These are phyloP conservation scores for Acestrorhynchus altus DNA, from an alignment of 2,797 vertebrate species.

Conservation along the genomic window DNA sequence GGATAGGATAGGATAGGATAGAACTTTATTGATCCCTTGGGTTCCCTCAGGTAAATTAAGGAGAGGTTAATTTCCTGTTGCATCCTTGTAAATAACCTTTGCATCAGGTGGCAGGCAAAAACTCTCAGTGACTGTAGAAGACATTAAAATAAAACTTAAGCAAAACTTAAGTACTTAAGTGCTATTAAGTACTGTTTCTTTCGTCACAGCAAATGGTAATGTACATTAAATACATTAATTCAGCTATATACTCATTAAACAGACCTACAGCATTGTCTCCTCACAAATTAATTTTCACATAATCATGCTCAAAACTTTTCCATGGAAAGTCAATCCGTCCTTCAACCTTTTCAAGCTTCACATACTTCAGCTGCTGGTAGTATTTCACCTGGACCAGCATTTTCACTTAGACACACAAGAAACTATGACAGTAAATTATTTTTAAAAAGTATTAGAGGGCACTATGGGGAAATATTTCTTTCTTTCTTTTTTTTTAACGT, in stretches of 20 bases:
- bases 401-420: constrained; percentile 16
- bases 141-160: not conserved
- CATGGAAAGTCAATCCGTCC: constrained; percentile 8
- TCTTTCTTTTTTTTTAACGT: no score
- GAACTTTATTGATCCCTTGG: no score
- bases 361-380: constrained; percentile 15
- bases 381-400: constrained; percentile 28
- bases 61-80: no score
- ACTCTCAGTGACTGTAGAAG: constrained; percentile 24
- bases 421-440: not conserved
- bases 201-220: not conserved
- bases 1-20: no score
- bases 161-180: no score
- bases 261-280: not conserved
- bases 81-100: constrained; percentile 29
- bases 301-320: not conserved
- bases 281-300: no score
- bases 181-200: not conserved
- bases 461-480: no score
- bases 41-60: no score
- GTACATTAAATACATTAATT: not conserved
- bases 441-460: not conserved
- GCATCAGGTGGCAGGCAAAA: constrained; percentile 28
- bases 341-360: constrained; percentile 12
- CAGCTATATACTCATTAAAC: not conserved